Evolutionary conservation across 2,888 invertebrate genomes (phyloP).

Genomic region (Caenorhabditis plicata): DNA sequence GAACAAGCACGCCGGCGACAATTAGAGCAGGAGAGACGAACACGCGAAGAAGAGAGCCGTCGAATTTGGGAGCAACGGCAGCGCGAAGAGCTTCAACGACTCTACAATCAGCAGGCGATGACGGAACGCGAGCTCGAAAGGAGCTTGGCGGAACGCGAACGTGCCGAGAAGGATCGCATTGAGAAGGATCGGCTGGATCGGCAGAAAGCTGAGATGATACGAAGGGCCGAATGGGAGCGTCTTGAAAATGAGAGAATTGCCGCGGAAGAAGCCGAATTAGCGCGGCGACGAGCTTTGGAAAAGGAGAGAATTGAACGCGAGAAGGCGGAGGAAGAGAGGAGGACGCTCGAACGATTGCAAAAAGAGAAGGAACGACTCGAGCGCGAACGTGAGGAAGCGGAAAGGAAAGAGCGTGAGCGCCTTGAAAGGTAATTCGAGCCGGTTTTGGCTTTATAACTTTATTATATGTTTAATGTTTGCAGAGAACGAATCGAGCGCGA

Average conservation of each 20-base stretch:
- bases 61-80: conserved; percentile 55
- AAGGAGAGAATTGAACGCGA: conserved; percentile 50
- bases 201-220: conserved; percentile 39
- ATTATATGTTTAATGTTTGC: too few relatives aligned
- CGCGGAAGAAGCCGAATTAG: conserved; percentile 48
- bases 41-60: conserved; percentile 56
- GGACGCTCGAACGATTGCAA: conserved; percentile 33
- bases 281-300: conserved; percentile 36
- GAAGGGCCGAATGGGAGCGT: conserved; percentile 59
- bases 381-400: conserved; percentile 53
- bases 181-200: conserved; percentile 35
- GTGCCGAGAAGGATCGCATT: conserved; percentile 50
- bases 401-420: conserved; percentile 45
- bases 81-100: conserved; percentile 51
- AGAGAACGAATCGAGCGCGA: conserved; percentile 52
- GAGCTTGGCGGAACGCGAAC: conserved; percentile 46
- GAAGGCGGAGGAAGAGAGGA: conserved; percentile 31
- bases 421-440: conserved; percentile 37
- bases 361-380: conserved; percentile 48
- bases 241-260: conserved; percentile 51
- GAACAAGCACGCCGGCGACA: conserved; percentile 45
- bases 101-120: conserved; percentile 50
- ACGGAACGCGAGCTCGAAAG: conserved; percentile 53
- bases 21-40: conserved; percentile 37
- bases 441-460: too few relatives aligned